Evolutionary conservation across 1,140 invertebrate genomes (phyloP).

Genomic region (Parasteatoda tepidariorum): DNA sequence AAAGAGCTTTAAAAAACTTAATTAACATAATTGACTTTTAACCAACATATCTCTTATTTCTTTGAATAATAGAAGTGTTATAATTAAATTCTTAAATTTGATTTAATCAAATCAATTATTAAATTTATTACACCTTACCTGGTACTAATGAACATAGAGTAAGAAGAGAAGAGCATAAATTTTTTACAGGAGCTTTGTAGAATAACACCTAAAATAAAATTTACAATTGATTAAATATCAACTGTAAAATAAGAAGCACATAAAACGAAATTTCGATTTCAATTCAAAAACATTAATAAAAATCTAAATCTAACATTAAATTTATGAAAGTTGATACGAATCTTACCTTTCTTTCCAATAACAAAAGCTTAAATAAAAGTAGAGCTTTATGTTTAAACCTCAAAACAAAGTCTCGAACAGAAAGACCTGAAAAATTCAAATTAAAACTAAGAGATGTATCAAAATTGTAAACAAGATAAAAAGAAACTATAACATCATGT

Average conservation of each 20-base stretch:
- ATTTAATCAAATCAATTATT: too few species aligned
- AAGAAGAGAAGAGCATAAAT: conserved; percentile 86
- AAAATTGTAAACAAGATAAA: too few species aligned
- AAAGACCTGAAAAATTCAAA: conserved; percentile 76
- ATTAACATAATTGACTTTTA: too few species aligned
- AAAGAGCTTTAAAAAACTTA: too few species aligned
- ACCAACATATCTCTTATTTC: too few species aligned
- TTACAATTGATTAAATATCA: background rate
- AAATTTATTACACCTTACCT: conserved; percentile 73
- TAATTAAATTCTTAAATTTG: too few species aligned
- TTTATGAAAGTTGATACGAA: background rate
- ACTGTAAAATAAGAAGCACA: too few species aligned
- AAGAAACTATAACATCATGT: background rate
- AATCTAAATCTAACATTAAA: background rate
- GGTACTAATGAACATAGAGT: conserved; percentile 92
- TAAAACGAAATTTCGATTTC: too few species aligned
- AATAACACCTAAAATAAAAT: conserved; percentile 77
- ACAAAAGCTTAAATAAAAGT: conserved; percentile 91
- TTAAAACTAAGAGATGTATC: too few species aligned
- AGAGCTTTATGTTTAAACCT: conserved; percentile 93
- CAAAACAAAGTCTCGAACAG: conserved; percentile 82
- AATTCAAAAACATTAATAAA: too few species aligned
- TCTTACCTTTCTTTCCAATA: conserved; percentile 86
- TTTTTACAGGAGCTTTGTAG: conserved; percentile 91
- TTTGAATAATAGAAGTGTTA: too few species aligned